phyloP scores from a whole-genome alignment of 2,113 vertebrate genomes.

The Phyllostomus hastatus region DNA sequence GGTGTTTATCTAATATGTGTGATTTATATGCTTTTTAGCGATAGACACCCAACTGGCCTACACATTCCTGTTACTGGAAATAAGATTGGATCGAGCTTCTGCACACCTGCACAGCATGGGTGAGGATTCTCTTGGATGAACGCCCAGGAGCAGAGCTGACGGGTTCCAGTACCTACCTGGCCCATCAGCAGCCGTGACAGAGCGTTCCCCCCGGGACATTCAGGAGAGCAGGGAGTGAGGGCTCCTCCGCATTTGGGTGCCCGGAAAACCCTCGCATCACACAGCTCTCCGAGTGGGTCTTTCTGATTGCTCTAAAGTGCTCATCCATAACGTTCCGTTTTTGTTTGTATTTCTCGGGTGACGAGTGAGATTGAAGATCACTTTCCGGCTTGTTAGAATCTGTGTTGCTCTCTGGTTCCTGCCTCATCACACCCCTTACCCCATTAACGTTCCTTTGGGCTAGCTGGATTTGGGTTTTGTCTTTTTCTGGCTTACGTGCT shows the following conservation, averaged over 20 bases:
- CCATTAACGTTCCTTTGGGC: background rate
- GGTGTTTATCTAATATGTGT: background rate
- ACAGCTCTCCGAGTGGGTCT: background rate
- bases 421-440: background rate
- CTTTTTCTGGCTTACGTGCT: background rate
- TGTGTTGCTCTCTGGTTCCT: background rate
- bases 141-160: background rate
- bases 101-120: fast-evolving
- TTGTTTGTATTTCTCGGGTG: background rate
- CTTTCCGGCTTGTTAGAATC: background rate
- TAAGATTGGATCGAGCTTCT: background rate
- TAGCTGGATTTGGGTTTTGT: background rate
- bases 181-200: too few species aligned
- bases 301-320: background rate
- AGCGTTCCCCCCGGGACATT: background rate
- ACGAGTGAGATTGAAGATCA: background rate
- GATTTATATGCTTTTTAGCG: background rate
- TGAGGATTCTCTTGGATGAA: background rate
- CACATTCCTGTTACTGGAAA: background rate
- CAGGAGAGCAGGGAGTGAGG: background rate
- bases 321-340: background rate
- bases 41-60: background rate
- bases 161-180: background rate
- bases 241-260: background rate
- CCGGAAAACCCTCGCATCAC: background rate